Conservation (phyloP, 2,888 invertebrate genomes). For the Oscheius sp. region DNA sequence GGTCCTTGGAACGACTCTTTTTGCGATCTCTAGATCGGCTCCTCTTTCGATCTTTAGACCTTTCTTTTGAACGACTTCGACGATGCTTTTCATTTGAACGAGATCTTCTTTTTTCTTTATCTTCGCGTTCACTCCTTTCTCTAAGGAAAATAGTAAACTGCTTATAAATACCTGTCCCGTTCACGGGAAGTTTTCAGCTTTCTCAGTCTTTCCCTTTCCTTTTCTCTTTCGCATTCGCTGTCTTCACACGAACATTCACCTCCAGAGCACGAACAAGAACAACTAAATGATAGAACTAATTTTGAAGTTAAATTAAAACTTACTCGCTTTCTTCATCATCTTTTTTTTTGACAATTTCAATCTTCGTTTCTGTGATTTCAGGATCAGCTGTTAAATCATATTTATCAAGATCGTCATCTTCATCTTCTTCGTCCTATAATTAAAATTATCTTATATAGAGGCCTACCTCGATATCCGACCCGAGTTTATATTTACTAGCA, state of each 20-base stretch:
- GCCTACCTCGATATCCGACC: slow-evolving; percentile 18
- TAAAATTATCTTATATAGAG: not conserved
- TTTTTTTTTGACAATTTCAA: slow-evolving; percentile 24
- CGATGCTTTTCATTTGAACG: slow-evolving; percentile 22
- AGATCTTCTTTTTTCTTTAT: slow-evolving; percentile 1
- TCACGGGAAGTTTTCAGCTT: slow-evolving; percentile 39
- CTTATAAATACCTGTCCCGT: slow-evolving; percentile 33
- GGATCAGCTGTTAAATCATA: slow-evolving; percentile 65
- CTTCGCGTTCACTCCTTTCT: slow-evolving; percentile 33
- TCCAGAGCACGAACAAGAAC: slow-evolving; percentile 68
- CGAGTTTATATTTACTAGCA: slow-evolving; percentile 30
- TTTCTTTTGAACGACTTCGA: slow-evolving; percentile 29
- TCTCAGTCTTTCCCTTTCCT: slow-evolving; percentile 37
- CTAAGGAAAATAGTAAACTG: slow-evolving; percentile 9
- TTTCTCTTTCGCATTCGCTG: slow-evolving; percentile 51
- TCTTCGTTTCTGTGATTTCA: slow-evolving; percentile 51
- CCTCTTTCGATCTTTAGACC: slow-evolving; percentile 32
- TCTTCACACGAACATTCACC: slow-evolving; percentile 68
- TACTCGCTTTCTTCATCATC: slow-evolving; percentile 48
- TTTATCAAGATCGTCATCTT: slow-evolving; percentile 60
- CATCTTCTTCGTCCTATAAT: slow-evolving; percentile 47
- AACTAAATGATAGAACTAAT: slow-evolving; percentile 43
- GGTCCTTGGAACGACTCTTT: slow-evolving; percentile 30
- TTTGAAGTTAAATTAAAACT: slow-evolving; percentile 13
- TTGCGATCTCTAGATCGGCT: slow-evolving; percentile 36